Evolutionary conservation across 2,797 vertebrate species (phyloP), one percentile per base, ranked within the genome.

Genomic region (Toxotes lorentzi): DNA sequence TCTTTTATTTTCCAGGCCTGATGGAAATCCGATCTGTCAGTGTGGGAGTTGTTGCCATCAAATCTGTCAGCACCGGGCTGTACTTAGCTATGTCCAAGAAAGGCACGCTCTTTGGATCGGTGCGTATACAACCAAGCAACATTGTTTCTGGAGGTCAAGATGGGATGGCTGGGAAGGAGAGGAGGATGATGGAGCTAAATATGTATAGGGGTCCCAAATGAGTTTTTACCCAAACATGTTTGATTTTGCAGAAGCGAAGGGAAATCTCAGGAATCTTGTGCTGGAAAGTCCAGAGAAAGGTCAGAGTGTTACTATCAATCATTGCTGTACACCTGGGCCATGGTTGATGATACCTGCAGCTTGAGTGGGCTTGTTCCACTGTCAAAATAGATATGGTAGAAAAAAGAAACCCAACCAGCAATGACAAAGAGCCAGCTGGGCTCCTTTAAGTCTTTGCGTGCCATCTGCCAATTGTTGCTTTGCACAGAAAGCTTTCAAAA

Each of bases 51-150:
- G 96, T 99, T 88, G 97, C 94, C 90, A 97, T 99, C 95, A 97
- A 96, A 91, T 97, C 97, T 9, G 95, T 97, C 93, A 95, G 97
- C 95, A 97, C 95, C 0, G 97, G 97, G 86, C 96, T 98, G 95
- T 99, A 97, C 84, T 94, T 99, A 93, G 97, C 97, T 82, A 99
- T 99, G 97, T 97, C 97, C 94, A 96, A 95, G 94, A 94, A 87
- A 91, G 98, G 97, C 90, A 96, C 92, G 30, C 95, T 98, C 90
- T 98, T 98, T 34, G 96, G 97, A 92, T 98, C 97, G 96, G 98
- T 98, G 96, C 92, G 96, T 97, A 89, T 84, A 91, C 90, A 92
- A 85, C 76, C 70, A 84, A 66, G 60, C 51, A 70, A 85, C 86
- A 85, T 82, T 91, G 65, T 90, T 84, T 87, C 78, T 80, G 35